Evolutionary conservation across 2,113 vertebrate species (phyloP).

Genomic region (Mastomys natalensis): DNA sequence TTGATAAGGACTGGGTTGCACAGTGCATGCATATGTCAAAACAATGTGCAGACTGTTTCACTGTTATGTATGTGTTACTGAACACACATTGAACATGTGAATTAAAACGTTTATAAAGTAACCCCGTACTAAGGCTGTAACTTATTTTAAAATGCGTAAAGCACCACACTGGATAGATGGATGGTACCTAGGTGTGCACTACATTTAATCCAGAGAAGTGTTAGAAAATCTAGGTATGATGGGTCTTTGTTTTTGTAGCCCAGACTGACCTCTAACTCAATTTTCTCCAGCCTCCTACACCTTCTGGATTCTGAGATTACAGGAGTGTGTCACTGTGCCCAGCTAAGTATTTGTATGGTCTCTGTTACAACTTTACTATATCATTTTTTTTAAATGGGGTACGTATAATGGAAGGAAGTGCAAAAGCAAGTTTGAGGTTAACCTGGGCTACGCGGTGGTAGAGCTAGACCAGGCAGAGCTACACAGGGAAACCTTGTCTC

Average conservation of each 20-base stretch:
- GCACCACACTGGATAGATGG: background rate
- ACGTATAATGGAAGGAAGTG: background rate
- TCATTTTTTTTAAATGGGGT: background rate
- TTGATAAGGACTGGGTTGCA: background rate
- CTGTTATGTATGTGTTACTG: background rate
- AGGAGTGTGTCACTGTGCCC: background rate
- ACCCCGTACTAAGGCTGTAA: background rate
- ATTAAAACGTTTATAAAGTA: background rate
- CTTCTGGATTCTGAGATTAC: background rate
- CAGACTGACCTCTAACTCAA: background rate
- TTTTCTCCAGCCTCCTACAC: background rate
- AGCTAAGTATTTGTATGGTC: background rate
- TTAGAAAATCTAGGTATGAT: background rate
- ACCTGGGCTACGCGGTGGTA: background rate
- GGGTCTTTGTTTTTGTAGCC: background rate
- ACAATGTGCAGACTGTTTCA: slow-evolving; percentile 14
- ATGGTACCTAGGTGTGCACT: background rate
- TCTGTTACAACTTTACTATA: background rate
- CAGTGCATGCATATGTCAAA: slow-evolving; percentile 3
- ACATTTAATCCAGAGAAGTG: background rate
- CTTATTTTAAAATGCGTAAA: slow-evolving; percentile 36
- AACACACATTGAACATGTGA: background rate
- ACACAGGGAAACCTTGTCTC: background rate
- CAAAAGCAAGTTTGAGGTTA: background rate
- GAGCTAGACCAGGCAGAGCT: background rate